Conservation (phyloP, 1,140 invertebrate species). For the Pogonognathellus flavescens region DNA sequence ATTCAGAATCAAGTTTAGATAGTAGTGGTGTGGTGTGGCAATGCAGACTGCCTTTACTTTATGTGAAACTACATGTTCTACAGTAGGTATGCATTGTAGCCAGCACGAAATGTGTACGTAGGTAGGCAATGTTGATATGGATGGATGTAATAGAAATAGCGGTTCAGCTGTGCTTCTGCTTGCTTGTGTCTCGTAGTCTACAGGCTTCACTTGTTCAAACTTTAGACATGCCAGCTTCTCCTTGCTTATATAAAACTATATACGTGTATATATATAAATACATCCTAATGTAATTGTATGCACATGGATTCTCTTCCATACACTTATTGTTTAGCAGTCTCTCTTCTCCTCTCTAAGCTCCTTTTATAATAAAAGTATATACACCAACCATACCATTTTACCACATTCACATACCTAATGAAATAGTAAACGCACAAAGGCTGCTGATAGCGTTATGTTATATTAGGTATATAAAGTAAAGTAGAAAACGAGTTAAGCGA, state of each 20-base stretch:
- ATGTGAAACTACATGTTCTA: too few species aligned
- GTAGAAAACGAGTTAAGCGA: neutral
- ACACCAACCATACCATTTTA: neutral
- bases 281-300: neutral
- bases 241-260: neutral
- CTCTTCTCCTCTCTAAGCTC: neutral
- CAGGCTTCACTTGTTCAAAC: slow-evolving; percentile 2
- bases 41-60: too few species aligned
- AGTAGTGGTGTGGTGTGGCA: neutral
- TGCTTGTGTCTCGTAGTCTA: slow-evolving; percentile 21
- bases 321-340: too few species aligned
- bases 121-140: slow-evolving; percentile 12
- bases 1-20: slow-evolving; percentile 35
- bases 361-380: neutral
- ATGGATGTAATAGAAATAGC: slow-evolving; percentile 37
- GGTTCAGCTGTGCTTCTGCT: slow-evolving; percentile 47
- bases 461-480: neutral
- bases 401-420: neutral
- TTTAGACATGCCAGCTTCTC: slow-evolving; percentile 14
- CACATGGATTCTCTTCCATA: too few species aligned
- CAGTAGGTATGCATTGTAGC: too few species aligned
- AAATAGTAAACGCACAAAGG: neutral
- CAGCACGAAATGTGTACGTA: too few species aligned
- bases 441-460: slow-evolving; percentile 29
- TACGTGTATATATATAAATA: slow-evolving; percentile 11